Evolutionary conservation across 2,888 invertebrate genomes (phyloP).

Genomic region (Pilophorus perplexus): DNA sequence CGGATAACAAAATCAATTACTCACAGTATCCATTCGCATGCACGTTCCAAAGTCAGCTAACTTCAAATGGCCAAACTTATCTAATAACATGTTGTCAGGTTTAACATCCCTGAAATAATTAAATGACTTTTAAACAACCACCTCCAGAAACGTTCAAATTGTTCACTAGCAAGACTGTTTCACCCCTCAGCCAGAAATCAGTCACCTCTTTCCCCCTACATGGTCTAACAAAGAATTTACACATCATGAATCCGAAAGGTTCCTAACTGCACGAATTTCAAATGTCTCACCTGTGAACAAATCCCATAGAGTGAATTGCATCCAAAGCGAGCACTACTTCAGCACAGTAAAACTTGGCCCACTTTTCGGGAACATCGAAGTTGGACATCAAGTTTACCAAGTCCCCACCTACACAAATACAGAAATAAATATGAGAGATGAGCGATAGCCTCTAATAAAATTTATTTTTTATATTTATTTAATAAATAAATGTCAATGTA

Average conservation of each 20-base stretch:
- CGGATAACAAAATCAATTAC: constrained; percentile 44
- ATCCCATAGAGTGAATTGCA: constrained; percentile 98
- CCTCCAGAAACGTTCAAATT: not conserved
- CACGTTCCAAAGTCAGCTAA: constrained; percentile 99
- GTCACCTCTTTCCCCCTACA: too few relatives aligned
- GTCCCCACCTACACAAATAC: constrained; percentile 74
- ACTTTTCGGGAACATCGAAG: constrained; percentile 97
- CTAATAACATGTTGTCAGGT: constrained; percentile 97
- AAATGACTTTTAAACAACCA: too few relatives aligned
- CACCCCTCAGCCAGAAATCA: too few relatives aligned
- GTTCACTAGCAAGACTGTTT: too few relatives aligned
- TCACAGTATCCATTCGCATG: constrained; percentile 90
- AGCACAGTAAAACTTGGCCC: constrained; percentile 97
- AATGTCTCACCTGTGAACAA: constrained; percentile 61
- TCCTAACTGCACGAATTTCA: too few relatives aligned
- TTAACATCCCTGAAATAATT: constrained; percentile 87
- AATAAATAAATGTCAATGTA: not conserved
- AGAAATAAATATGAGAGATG: not conserved
- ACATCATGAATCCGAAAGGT: too few relatives aligned
- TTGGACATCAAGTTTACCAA: constrained; percentile 97
- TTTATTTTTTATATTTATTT: too few relatives aligned
- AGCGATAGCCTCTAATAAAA: not conserved
- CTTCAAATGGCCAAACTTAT: constrained; percentile 92
- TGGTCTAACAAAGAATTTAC: too few relatives aligned
- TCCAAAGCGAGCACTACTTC: constrained; percentile 96